These are phyloP conservation scores for Drosophila percnosoma DNA, from an alignment of 2,888 invertebrate species.

Conservation along the genomic window DNA sequence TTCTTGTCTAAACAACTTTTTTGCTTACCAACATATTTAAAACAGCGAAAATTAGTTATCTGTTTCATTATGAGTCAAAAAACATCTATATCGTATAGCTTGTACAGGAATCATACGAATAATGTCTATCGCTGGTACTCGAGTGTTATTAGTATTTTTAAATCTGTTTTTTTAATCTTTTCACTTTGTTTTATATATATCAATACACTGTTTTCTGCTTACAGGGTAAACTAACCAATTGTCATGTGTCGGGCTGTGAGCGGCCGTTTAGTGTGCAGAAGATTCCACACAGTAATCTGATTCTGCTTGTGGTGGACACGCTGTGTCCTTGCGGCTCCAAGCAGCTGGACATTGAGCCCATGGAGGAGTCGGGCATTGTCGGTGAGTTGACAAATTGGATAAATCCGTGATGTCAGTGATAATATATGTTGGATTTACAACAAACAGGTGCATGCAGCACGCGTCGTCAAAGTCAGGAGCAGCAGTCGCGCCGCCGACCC, in stretches of 20 bases:
- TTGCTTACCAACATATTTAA: not conserved
- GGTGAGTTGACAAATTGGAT: slow-evolving; percentile 66
- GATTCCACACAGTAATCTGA: slow-evolving; percentile 95
- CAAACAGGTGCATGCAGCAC: slow-evolving; percentile 84
- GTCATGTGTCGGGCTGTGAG: slow-evolving; percentile 94
- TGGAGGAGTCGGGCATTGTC: slow-evolving; percentile 88
- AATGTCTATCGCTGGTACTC: not conserved
- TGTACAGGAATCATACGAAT: not conserved
- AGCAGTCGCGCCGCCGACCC: slow-evolving; percentile 90
- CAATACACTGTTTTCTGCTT: not conserved
- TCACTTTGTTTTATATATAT: not conserved
- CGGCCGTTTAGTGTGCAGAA: slow-evolving; percentile 97
- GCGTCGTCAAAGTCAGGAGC: slow-evolving; percentile 87
- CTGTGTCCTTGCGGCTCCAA: slow-evolving; percentile 95
- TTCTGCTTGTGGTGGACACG: slow-evolving; percentile 94
- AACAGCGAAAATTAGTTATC: not conserved
- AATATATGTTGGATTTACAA: slow-evolving; percentile 45
- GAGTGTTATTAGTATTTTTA: not conserved
- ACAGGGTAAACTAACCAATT: slow-evolving; percentile 93
- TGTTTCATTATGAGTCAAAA: accelerated
- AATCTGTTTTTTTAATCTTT: not conserved
- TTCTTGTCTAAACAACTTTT: not conserved
- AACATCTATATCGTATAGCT: not conserved
- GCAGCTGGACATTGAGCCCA: slow-evolving; percentile 92
- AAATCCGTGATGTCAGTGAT: not conserved